phyloP scores from a whole-genome alignment of 2,888 invertebrate species.

The Thymelicus sylvestris region DNA sequence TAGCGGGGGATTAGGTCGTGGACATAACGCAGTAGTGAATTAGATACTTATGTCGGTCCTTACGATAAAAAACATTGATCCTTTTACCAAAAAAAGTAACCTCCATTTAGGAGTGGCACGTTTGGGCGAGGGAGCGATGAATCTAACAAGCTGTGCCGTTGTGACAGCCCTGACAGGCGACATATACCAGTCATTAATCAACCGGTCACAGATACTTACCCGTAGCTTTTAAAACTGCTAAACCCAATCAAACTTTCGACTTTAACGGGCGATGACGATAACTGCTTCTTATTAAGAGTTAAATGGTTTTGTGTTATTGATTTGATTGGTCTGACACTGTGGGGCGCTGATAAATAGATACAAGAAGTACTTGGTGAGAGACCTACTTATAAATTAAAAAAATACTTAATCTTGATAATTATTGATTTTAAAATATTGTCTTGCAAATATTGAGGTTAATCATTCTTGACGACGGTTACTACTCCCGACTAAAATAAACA shows the following conservation, averaged over 20 bases:
- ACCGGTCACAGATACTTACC: conserved; percentile 69
- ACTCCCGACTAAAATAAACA: no score
- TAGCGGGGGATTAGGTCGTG: conserved; percentile 39
- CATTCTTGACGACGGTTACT: no score
- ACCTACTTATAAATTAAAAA: no score
- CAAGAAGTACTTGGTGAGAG: no score
- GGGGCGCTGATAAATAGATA: background rate
- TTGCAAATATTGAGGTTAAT: no score
- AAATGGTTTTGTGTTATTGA: background rate
- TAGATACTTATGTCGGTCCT: conserved; percentile 62
- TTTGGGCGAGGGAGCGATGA: conserved; percentile 69
- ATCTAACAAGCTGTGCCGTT: conserved; percentile 79
- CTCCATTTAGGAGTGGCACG: conserved; percentile 71
- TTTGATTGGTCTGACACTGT: background rate
- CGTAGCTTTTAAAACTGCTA: conserved; percentile 57
- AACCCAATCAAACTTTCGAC: conserved; percentile 33
- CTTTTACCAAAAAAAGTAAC: conserved; percentile 68
- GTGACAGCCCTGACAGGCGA: conserved; percentile 82
- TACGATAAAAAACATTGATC: conserved; percentile 63
- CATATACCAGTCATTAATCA: conserved; percentile 81
- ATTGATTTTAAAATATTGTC: no score
- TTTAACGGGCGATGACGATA: conserved; percentile 31
- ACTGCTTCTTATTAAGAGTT: conserved; percentile 7
- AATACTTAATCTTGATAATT: no score
- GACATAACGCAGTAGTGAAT: conserved; percentile 62